Percentiles rank a stretch among this genome's conserved stretches.
phyloP scores from a whole-genome alignment of 2,888 invertebrate species.

The Pimpla rufipes region DNA sequence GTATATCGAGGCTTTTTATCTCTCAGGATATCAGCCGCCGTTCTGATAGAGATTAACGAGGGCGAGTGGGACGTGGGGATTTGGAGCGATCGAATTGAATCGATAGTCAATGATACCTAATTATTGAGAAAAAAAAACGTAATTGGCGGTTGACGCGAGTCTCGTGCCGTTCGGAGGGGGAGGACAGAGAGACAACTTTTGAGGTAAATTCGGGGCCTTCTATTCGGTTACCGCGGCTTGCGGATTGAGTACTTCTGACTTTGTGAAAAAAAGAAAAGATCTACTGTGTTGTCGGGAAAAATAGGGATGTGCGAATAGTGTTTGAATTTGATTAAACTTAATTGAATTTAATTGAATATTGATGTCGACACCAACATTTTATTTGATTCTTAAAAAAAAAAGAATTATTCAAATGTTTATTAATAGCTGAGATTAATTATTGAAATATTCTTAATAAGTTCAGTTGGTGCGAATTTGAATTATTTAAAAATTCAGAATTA shows the following conservation, averaged over 20 bases:
- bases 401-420: too few species aligned
- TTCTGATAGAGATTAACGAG: slow-evolving; percentile 20
- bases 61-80: neutral
- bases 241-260: neutral
- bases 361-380: too few species aligned
- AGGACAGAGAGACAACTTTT: slow-evolving; percentile 5
- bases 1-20: slow-evolving; percentile 21
- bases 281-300: neutral
- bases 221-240: slow-evolving; percentile 49
- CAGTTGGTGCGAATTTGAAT: too few species aligned
- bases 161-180: slow-evolving; percentile 32
- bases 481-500: too few species aligned
- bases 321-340: too few species aligned
- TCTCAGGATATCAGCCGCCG: slow-evolving; percentile 19
- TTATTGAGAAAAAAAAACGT: slow-evolving; percentile 17
- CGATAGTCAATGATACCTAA: slow-evolving; percentile 47
- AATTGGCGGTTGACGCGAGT: slow-evolving; percentile 20
- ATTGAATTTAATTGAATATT: too few species aligned
- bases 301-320: too few species aligned
- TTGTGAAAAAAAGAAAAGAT: neutral
- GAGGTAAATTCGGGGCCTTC: slow-evolving; percentile 47
- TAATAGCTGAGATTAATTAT: too few species aligned
- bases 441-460: too few species aligned
- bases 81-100: slow-evolving; percentile 20
- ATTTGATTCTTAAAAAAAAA: too few species aligned